Evolutionary conservation across 2,888 invertebrate species (phyloP), one percentile per base, ranked within the genome.

Genomic region (Drosophila antonietae): DNA sequence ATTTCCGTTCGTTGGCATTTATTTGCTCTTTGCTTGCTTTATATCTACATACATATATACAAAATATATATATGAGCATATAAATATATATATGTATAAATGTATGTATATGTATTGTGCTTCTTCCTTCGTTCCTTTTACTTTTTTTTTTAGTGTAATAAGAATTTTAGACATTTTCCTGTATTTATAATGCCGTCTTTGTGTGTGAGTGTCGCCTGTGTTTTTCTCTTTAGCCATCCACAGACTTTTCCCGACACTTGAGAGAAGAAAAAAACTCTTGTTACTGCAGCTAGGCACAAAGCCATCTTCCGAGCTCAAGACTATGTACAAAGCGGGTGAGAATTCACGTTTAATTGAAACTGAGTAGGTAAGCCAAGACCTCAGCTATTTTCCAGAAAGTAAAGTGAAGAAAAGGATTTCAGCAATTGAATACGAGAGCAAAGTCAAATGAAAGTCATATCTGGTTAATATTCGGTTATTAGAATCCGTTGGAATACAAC

Each of bases 1-100:
- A 85, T 85, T 89, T 85, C 89, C 85, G 81, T 68, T 84, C 62
- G 61, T 66, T 76, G 67, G 52, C 76, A 71, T 81, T 81, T 83
- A 76, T 78, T 78, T 76, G 64, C 72, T 62, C 71, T 57, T 49
- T 57, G 59, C 68, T 53, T 60, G 28, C 37, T 37, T 35, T 37
- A 53, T 37, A 23, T 53, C 35, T 23, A 53, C 23, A n/a, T 28
- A 39, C 1, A 23, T 43, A 46, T 43, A 43, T n/a, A 44, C 23
- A 12, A 33, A 47, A 49, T n/a, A 28, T 39, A 51, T 46, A 51
- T 46, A 57, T 51, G 44, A 20, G 43, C n/a, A 37, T 51, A 44
- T 14, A 44, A 58, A 49, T 53, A 28, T 53, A 43, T 43, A 47
- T 33, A 28, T 59, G 20, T 15, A 39, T 39, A 6, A 47, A 18